These are phyloP conservation scores for Pyrgus malvae DNA, from an alignment of 2,888 invertebrate species.

Conservation along the genomic window DNA sequence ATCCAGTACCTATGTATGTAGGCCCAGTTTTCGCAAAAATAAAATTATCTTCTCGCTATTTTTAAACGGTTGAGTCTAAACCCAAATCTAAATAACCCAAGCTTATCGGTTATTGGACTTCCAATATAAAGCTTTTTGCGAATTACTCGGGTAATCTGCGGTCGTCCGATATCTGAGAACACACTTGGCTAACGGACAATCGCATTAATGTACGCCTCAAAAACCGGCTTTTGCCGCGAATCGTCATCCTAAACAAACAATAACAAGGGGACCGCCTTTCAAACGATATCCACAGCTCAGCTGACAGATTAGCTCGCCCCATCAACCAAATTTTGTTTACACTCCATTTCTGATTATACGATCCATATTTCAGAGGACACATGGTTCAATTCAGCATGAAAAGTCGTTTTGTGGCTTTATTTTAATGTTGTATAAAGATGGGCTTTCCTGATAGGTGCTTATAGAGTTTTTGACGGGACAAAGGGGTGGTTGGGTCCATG, in stretches of 20 bases:
- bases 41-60: too few relatives aligned
- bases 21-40: too few relatives aligned
- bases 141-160: constrained; percentile 16
- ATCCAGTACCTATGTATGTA: too few relatives aligned
- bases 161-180: constrained; percentile 15
- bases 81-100: too few relatives aligned
- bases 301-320: constrained; percentile 77
- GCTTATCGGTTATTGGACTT: too few relatives aligned
- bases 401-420: neutral
- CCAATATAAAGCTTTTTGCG: constrained; percentile 12
- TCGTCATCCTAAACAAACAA: constrained; percentile 80
- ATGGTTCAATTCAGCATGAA: constrained; percentile 10
- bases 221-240: constrained; percentile 72
- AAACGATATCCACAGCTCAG: constrained; percentile 77
- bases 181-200: constrained; percentile 67
- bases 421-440: constrained; percentile 27
- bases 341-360: constrained; percentile 27
- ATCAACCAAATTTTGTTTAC: constrained; percentile 52
- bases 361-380: constrained; percentile 1
- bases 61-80: too few relatives aligned
- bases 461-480: constrained; percentile 71
- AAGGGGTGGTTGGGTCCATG: constrained; percentile 57
- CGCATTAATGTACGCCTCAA: constrained; percentile 76
- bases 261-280: constrained; percentile 75
- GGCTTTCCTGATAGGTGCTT: constrained; percentile 61